Evolutionary conservation across 2,888 invertebrate species (phyloP), one percentile per base, ranked within the genome.

Genomic region (Chirona hameri): DNA sequence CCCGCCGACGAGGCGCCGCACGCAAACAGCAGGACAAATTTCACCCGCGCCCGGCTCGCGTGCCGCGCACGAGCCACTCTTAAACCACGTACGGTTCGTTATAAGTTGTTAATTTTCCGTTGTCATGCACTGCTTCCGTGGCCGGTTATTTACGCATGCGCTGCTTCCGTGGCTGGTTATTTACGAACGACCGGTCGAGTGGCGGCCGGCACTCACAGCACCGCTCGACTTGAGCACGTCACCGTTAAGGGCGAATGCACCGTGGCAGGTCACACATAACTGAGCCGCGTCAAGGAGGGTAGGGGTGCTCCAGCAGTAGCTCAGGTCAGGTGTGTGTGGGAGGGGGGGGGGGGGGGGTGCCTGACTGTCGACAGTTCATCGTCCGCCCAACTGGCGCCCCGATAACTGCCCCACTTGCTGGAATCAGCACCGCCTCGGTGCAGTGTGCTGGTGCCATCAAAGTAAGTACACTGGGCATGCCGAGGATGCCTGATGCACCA

Each of bases 51-150:
- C 69, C 48, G 9, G 48, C 15, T 69, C n/a, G 69, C 69, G 69
- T 69, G 69, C 69, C 3, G 29, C 69, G n/a, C 12, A 29, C 15
- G 69, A 12, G 29, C 69, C n/a, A n/a, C n/a, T 9, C 27, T 27
- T 3, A 69, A 69, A 29, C 69, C 69, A 15, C 69, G 69, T 29
- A 69, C n/a, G 69, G 69, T 69, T 69, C 69, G 69, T 69, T 69
- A 69, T 15, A 29, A 29, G n/a, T 29, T 29, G 29, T 69, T 69
- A 69, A 69, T 69, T 15, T 15, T 15, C n/a, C 14, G 29, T 29
- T 27, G 10, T 29, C 9, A 29, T 10, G 69, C 3, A 29, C 29
- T 2, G 69, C 29, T 29, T 69, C 69, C 60, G 60, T 21, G n/a
- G 24, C 15, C 12, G 24, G 60, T n/a, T 21, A 5, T 60, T 60